Percentiles rank a stretch among this genome's conserved stretches.
These are phyloP conservation scores for Atethmia centrago DNA, from an alignment of 2,888 invertebrate species.

Conservation along the genomic window DNA sequence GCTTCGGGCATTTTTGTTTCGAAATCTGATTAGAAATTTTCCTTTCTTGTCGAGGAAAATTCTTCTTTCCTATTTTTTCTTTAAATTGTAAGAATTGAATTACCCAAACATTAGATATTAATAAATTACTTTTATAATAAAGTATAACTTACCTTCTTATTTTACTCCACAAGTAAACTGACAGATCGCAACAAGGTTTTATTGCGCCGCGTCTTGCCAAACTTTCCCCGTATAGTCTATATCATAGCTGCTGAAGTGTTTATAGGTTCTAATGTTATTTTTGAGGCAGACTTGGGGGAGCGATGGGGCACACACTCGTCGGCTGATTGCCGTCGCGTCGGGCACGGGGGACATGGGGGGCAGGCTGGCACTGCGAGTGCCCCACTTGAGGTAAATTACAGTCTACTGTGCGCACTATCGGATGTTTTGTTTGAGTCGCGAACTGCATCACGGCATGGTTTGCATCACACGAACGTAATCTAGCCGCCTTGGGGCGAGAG, in stretches of 20 bases:
- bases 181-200: constrained; percentile 21
- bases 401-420: constrained; percentile 79
- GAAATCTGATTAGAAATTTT: constrained; percentile 57
- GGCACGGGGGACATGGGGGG: constrained; percentile 57
- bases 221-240: constrained; percentile 24
- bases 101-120: constrained; percentile 8
- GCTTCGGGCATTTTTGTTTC: constrained; percentile 48
- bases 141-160: neutral
- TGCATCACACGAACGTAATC: constrained; percentile 76
- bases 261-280: constrained; percentile 74
- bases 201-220: constrained; percentile 23
- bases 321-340: constrained; percentile 78
- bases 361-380: constrained; percentile 72
- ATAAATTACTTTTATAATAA: neutral
- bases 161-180: neutral
- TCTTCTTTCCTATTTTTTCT: constrained; percentile 5
- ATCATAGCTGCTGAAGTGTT: constrained; percentile 54
- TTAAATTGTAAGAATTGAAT: constrained; percentile 9
- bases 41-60: constrained; percentile 29
- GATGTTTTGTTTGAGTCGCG: constrained; percentile 77
- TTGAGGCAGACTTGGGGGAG: constrained; percentile 73
- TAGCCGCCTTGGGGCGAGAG: constrained; percentile 65
- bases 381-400: constrained; percentile 86
- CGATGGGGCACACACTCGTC: constrained; percentile 73
- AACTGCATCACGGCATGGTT: constrained; percentile 68